phyloP scores from a whole-genome alignment of 2,888 invertebrate genomes.

The Noctuana brunneofusca region DNA sequence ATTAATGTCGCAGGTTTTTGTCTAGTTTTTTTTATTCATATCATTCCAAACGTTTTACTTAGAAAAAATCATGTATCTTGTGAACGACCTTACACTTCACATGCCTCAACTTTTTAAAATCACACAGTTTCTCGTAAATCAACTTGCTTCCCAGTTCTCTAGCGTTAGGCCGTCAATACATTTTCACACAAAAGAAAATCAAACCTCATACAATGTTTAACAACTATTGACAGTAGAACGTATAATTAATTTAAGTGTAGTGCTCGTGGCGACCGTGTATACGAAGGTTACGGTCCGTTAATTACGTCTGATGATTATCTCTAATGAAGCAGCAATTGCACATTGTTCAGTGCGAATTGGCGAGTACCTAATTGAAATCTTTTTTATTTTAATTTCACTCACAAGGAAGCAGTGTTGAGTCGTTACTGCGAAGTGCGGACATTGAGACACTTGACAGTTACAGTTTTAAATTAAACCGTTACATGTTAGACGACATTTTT shows the following conservation, averaged over 20 bases:
- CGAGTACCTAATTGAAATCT: constrained; percentile 7
- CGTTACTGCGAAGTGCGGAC: neutral
- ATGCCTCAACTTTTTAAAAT: too few species aligned
- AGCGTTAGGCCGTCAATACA: too few species aligned
- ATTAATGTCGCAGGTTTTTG: too few species aligned
- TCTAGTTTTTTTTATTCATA: too few species aligned
- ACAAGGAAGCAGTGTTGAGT: neutral
- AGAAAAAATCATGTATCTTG: too few species aligned
- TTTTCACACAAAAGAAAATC: too few species aligned
- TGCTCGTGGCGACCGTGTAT: constrained; percentile 1
- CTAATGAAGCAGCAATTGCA: constrained; percentile 30
- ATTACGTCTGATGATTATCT: constrained; percentile 29
- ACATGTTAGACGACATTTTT: neutral
- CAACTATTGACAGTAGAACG: neutral
- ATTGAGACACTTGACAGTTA: neutral
- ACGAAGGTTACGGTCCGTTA: constrained; percentile 32
- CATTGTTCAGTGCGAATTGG: constrained; percentile 29
- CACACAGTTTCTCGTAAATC: too few species aligned
- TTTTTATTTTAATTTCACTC: neutral
- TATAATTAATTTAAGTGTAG: constrained; percentile 20
- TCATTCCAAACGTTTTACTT: too few species aligned
- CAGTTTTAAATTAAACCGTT: neutral
- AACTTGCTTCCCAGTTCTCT: too few species aligned
- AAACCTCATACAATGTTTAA: too few species aligned
- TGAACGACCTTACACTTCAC: too few species aligned